These are phyloP conservation scores for Cyanoderma ruficeps DNA, from an alignment of 2,113 vertebrate genomes.

Conservation along the genomic window DNA sequence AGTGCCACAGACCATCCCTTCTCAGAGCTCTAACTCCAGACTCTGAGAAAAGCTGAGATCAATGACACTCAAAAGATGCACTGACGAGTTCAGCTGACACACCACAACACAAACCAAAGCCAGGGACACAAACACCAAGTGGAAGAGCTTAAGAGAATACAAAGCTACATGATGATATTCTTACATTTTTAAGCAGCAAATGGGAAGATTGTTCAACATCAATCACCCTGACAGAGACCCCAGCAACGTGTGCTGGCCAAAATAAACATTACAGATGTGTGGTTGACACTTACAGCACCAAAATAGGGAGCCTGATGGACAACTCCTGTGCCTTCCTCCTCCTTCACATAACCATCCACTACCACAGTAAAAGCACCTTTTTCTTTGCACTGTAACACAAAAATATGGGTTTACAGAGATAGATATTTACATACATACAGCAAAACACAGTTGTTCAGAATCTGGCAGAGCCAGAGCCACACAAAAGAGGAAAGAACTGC, in stretches of 20 bases:
- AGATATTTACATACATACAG: fast-evolving
- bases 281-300: slow-evolving; percentile 87
- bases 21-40: not conserved
- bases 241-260: not conserved
- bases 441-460: not conserved
- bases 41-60: not conserved
- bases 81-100: not conserved
- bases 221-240: not conserved
- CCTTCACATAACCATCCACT: slow-evolving; percentile 89
- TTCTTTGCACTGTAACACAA: slow-evolving; percentile 80
- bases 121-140: not conserved
- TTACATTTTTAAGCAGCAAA: not conserved
- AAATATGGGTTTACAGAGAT: not conserved
- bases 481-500: not conserved
- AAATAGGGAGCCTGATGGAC: slow-evolving; percentile 98
- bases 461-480: not conserved
- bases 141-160: not conserved
- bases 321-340: slow-evolving; percentile 94
- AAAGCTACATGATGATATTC: fast-evolving
- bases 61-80: not conserved
- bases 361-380: slow-evolving; percentile 90
- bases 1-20: not conserved
- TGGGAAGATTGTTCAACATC: not conserved
- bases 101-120: not conserved
- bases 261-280: not conserved